Evolutionary conservation across 2,888 invertebrate species (phyloP).

Genomic region (Mythimna impura): DNA sequence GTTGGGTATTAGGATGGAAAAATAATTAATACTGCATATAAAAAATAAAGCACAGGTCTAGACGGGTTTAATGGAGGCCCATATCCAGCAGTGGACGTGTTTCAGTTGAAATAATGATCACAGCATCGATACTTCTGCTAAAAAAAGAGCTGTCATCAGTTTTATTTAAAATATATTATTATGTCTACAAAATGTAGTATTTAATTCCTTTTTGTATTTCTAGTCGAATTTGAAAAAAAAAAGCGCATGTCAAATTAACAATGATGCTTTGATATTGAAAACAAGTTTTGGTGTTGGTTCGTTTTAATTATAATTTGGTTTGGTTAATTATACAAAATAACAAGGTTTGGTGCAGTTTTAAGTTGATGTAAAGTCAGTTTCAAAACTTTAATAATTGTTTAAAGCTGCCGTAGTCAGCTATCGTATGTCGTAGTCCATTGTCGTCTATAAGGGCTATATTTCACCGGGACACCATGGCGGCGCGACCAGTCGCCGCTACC

Average conservation of each 20-base stretch:
- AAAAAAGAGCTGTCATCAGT: background rate
- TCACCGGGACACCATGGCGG: too few species aligned
- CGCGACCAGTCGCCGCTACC: too few species aligned
- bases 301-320: background rate
- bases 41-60: background rate
- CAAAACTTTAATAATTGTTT: background rate
- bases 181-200: background rate
- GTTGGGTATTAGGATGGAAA: slow-evolving; percentile 28
- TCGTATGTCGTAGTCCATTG: too few species aligned
- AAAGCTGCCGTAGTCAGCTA: background rate
- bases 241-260: slow-evolving; percentile 21
- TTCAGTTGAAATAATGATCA: too few species aligned
- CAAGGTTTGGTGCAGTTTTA: background rate
- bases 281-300: slow-evolving; percentile 2
- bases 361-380: background rate
- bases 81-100: too few species aligned
- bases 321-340: background rate
- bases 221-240: background rate
- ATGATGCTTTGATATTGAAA: background rate
- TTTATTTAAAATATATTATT: too few species aligned
- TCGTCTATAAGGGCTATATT: too few species aligned
- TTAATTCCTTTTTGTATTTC: background rate
- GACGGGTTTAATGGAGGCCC: too few species aligned
- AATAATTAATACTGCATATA: background rate
- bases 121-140: background rate